phyloP scores from a whole-genome alignment of 2,113 vertebrate genomes.

The Phalacrocorax brasilianus region DNA sequence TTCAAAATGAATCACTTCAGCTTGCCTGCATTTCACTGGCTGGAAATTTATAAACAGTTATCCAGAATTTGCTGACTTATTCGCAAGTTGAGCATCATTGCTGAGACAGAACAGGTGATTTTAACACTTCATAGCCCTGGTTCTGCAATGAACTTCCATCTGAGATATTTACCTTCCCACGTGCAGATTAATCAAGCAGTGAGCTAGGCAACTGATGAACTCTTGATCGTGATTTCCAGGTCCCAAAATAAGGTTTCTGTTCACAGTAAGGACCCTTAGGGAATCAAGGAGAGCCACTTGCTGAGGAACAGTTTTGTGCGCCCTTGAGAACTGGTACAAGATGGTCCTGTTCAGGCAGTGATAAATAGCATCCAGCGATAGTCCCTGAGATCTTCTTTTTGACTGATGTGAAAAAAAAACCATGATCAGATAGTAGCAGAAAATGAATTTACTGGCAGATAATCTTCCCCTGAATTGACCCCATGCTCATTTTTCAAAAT shows the following conservation, averaged over 20 bases:
- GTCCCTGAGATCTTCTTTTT: conserved; percentile 92
- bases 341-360: conserved; percentile 98
- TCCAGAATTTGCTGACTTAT: background rate
- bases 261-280: conserved; percentile 91
- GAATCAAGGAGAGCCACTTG: conserved; percentile 96
- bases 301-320: conserved; percentile 96
- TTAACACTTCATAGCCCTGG: background rate
- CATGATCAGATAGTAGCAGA: background rate
- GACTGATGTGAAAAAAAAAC: conserved; percentile 75
- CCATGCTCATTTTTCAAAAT: background rate
- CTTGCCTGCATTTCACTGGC: background rate
- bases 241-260: conserved; percentile 93
- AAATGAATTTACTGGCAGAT: background rate
- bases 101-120: background rate
- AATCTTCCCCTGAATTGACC: background rate
- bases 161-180: conserved; percentile 83
- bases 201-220: conserved; percentile 94
- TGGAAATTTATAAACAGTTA: background rate
- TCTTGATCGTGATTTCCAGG: conserved; percentile 98
- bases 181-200: conserved; percentile 94
- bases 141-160: background rate
- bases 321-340: conserved; percentile 95
- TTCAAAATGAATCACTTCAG: background rate
- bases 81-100: background rate
- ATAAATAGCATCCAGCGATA: conserved; percentile 93